Conservation (phyloP, 2,888 invertebrate species). For the Drepanosiphum platanoidis region DNA sequence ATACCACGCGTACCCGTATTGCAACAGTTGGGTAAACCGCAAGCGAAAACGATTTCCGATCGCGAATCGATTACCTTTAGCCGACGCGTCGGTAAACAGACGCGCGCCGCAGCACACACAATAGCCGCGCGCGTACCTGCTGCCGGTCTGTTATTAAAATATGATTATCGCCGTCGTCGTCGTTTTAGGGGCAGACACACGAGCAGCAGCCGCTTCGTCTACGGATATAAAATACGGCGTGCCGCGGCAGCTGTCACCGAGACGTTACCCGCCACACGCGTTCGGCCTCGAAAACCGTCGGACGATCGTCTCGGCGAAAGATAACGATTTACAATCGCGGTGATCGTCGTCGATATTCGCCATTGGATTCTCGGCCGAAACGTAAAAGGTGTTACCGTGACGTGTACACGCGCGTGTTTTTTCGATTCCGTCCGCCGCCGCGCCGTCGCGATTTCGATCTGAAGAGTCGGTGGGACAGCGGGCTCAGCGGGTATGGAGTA, state of each 20-base stretch:
- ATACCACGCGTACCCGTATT: no score
- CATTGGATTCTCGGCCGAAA: no score
- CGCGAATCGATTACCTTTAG: conserved; percentile 8
- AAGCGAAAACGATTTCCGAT: conserved; percentile 24
- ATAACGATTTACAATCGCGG: background rate
- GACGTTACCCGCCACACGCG: background rate
- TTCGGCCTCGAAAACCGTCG: background rate
- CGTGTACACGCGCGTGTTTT: no score
- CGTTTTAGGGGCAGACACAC: background rate
- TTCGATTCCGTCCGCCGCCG: no score
- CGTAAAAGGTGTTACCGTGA: background rate
- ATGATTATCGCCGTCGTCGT: background rate
- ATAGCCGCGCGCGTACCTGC: background rate
- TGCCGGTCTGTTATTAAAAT: background rate
- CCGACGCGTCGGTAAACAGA: background rate
- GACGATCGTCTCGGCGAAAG: background rate
- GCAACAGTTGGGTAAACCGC: no score
- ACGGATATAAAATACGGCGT: no score
- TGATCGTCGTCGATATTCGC: conserved; percentile 3
- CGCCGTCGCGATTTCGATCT: no score
- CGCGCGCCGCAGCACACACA: background rate
- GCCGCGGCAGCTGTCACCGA: conserved; percentile 14
- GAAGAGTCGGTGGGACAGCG: no score
- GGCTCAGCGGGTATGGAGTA: no score
- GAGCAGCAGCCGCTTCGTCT: background rate